These are phyloP conservation scores for Dreissena rostriformis DNA, from an alignment of 1,140 invertebrate genomes.

Conservation along the genomic window DNA sequence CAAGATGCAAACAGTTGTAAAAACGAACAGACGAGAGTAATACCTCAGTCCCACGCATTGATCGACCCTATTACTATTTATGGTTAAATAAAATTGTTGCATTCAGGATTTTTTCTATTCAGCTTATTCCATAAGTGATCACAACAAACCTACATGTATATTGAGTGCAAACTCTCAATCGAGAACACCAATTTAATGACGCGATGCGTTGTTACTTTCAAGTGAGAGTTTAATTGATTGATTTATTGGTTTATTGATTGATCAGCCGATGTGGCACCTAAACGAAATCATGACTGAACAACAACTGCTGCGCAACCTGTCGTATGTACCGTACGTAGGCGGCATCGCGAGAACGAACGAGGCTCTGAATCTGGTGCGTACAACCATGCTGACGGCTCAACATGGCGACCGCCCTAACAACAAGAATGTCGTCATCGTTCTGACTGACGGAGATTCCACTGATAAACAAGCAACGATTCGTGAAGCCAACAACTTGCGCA, in stretches of 20 bases:
- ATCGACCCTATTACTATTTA: too few species aligned
- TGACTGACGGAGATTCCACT: slow-evolving; percentile 66
- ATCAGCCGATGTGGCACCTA: slow-evolving; percentile 56
- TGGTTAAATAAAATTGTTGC: too few species aligned
- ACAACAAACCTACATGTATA: too few species aligned
- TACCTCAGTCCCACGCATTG: too few species aligned
- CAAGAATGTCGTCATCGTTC: slow-evolving; percentile 62
- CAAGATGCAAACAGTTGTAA: too few species aligned
- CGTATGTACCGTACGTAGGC: slow-evolving; percentile 57
- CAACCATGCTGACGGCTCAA: slow-evolving; percentile 54
- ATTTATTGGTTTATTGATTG: neutral
- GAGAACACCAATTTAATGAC: too few species aligned
- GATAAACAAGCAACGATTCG: slow-evolving; percentile 31
- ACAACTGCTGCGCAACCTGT: slow-evolving; percentile 47
- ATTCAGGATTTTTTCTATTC: too few species aligned
- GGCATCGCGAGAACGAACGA: slow-evolving; percentile 66
- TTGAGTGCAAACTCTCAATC: too few species aligned
- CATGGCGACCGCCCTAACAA: slow-evolving; percentile 64
- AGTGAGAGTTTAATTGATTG: too few species aligned
- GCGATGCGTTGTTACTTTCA: too few species aligned
- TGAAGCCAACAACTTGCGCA: slow-evolving; percentile 33
- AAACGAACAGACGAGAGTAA: too few species aligned
- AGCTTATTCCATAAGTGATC: too few species aligned
- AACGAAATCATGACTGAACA: slow-evolving; percentile 51
- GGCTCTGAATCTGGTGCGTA: slow-evolving; percentile 61